phyloP scores from a whole-genome alignment of 2,797 vertebrate species.

The Urocyon cinereoargenteus region DNA sequence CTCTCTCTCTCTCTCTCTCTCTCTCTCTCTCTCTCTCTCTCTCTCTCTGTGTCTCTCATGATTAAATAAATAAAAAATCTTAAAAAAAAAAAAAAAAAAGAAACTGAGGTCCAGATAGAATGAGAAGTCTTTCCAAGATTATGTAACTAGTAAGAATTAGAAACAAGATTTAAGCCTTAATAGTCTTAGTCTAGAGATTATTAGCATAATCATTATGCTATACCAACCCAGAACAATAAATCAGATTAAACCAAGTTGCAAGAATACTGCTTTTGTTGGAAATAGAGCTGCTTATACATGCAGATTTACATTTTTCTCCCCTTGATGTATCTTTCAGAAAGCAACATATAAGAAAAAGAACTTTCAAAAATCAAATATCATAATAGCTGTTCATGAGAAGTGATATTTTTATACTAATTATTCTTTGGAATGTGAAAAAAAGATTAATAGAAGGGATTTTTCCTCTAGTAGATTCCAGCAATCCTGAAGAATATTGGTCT shows the following conservation, averaged over 20 bases:
- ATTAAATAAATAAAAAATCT: too few relatives aligned
- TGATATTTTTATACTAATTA: not conserved
- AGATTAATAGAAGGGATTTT: not conserved
- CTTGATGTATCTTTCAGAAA: not conserved
- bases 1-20: too few relatives aligned
- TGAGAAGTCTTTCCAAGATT: not conserved
- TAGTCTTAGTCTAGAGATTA: not conserved
- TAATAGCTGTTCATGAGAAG: not conserved
- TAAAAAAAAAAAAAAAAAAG: not conserved
- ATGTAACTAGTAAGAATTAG: not conserved
- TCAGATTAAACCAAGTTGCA: not conserved
- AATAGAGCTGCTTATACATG: not conserved
- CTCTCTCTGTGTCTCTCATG: too few relatives aligned
- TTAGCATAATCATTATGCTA: not conserved
- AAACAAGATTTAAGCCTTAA: not conserved
- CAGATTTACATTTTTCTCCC: not conserved
- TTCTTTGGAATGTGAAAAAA: not conserved
- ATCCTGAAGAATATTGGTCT: not conserved
- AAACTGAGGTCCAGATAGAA: not conserved
- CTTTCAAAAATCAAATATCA: not conserved
- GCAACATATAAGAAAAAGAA: constrained; percentile 7
- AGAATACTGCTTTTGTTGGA: not conserved
- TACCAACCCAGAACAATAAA: not conserved
- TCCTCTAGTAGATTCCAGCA: not conserved
- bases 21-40: too few relatives aligned